These are phyloP conservation scores for Tromatobia lineatoria DNA, from an alignment of 2,888 invertebrate species.

Conservation along the genomic window DNA sequence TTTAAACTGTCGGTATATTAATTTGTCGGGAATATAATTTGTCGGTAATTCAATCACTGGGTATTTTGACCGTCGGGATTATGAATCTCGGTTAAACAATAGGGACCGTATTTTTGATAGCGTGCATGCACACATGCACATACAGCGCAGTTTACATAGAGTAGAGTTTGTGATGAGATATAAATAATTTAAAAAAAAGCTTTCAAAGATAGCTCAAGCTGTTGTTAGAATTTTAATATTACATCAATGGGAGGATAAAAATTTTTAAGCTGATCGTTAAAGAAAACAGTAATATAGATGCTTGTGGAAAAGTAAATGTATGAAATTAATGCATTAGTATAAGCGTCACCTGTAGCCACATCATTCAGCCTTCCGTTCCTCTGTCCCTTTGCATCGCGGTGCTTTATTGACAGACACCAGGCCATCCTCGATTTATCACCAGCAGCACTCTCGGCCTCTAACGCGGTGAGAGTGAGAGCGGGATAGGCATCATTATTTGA, in stretches of 20 bases:
- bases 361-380: slow-evolving; percentile 16
- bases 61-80: no score
- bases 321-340: not conserved
- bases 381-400: slow-evolving; percentile 47
- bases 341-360: slow-evolving; percentile 42
- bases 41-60: no score
- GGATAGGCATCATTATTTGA: slow-evolving; percentile 84
- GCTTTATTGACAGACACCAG: slow-evolving; percentile 46
- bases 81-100: no score
- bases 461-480: slow-evolving; percentile 27
- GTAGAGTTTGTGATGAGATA: no score
- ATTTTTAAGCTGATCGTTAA: not conserved
- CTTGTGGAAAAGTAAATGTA: not conserved
- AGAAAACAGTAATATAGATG: not conserved
- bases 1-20: no score
- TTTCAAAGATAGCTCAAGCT: no score
- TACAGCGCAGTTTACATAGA: no score
- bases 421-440: slow-evolving; percentile 65
- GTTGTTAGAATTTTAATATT: not conserved
- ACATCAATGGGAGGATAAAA: not conserved
- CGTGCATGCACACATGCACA: no score
- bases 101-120: no score
- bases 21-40: no score
- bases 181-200: no score
- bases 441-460: slow-evolving; percentile 27